These are phyloP conservation scores for Lucinisca nassula DNA, from an alignment of 2,888 invertebrate species.

Conservation along the genomic window DNA sequence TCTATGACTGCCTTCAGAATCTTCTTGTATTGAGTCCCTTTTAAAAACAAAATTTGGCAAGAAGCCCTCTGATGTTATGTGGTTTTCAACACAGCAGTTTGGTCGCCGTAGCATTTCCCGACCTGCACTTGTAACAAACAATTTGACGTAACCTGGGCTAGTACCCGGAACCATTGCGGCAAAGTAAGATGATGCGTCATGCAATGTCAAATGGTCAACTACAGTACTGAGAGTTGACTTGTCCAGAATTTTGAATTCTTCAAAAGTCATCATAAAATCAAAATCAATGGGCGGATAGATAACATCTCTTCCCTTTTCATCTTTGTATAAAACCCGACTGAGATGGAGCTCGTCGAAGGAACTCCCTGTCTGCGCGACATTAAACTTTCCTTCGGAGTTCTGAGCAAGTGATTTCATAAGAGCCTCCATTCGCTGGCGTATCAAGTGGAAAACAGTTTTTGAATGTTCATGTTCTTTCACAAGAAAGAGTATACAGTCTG, in stretches of 20 bases:
- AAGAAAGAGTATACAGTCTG: not conserved
- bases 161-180: constrained; percentile 41
- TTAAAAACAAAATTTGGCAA: constrained; percentile 47
- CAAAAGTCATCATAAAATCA: constrained; percentile 37
- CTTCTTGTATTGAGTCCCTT: not conserved
- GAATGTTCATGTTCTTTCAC: constrained; percentile 37
- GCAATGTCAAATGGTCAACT: not conserved
- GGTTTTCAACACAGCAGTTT: constrained; percentile 15
- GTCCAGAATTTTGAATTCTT: constrained; percentile 18
- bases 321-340: constrained; percentile 1
- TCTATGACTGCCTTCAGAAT: not conserved
- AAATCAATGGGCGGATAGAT: constrained; percentile 37
- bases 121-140: constrained; percentile 46
- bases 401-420: not conserved
- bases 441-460: constrained; percentile 13
- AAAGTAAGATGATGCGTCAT: not conserved
- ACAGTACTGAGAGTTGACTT: not conserved
- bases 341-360: constrained; percentile 44
- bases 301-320: not conserved
- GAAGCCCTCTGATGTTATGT: constrained; percentile 33
- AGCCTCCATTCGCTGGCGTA: not conserved
- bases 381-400: not conserved
- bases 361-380: constrained; percentile 43
- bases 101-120: constrained; percentile 26
- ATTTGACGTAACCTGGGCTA: constrained; percentile 52